Percentiles rank a stretch among this genome's conserved stretches.
Conservation (phyloP, 2,797 vertebrate genomes). For the Micromesistius poutassou region DNA sequence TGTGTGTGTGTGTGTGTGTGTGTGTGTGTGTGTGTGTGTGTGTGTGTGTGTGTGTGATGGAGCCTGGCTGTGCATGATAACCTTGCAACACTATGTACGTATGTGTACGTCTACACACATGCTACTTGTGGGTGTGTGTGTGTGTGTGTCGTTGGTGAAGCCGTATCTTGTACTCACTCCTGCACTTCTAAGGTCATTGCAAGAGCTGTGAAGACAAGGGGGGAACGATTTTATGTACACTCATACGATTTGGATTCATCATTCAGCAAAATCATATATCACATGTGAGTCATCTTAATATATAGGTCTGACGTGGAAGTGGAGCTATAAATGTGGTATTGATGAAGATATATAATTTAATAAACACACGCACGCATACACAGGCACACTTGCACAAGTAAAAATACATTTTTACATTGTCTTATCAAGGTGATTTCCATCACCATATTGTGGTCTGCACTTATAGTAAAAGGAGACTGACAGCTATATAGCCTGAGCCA, state of each 20-base stretch:
- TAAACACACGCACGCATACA: neutral
- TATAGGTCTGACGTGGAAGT: neutral
- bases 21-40: neutral
- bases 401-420: neutral
- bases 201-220: neutral
- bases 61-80: neutral
- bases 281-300: neutral
- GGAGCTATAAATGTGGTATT: neutral
- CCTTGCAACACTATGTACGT: neutral
- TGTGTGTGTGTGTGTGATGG: neutral
- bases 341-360: neutral
- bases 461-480: constrained; percentile 1
- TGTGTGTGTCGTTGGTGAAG: neutral
- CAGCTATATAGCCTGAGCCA: neutral
- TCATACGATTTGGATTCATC: neutral
- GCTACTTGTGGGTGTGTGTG: neutral
- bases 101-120: neutral
- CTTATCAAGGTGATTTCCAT: neutral
- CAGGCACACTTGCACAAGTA: neutral
- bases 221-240: neutral
- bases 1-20: neutral
- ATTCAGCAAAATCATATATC: neutral
- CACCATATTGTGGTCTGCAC: neutral
- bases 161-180: neutral
- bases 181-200: neutral